A percentile compares a stretch with the other conserved stretches of the same genome.
Conservation (phyloP, 2,888 invertebrate genomes). For the Cremastinae sp. region DNA sequence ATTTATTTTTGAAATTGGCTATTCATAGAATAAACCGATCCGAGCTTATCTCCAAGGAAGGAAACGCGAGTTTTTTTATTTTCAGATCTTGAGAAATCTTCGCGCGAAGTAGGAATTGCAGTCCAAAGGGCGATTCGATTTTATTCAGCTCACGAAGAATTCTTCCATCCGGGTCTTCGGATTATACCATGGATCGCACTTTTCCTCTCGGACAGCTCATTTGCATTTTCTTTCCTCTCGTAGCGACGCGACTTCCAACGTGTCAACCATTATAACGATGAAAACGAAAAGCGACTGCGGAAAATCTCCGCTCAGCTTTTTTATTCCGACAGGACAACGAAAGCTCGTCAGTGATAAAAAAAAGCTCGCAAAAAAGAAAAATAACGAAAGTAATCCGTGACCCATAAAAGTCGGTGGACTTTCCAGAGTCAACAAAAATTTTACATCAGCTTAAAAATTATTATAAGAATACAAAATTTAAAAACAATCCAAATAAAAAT, state of each 20-base stretch:
- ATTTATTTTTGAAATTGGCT: too few species aligned
- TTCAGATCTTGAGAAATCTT: constrained; percentile 11
- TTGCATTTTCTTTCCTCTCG: constrained; percentile 27
- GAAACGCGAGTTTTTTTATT: constrained; percentile 10
- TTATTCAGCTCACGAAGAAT: constrained; percentile 35
- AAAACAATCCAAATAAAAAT: too few species aligned
- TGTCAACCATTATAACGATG: constrained; percentile 43
- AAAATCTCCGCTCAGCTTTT: constrained; percentile 31
- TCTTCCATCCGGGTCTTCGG: constrained; percentile 50
- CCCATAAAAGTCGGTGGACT: too few species aligned
- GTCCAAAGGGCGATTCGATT: too few species aligned
- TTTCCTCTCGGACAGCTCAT: constrained; percentile 40
- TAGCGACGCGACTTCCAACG: constrained; percentile 24
- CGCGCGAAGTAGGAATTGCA: constrained; percentile 22
- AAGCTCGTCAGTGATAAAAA: neutral
- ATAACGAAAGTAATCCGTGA: too few species aligned
- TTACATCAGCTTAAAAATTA: too few species aligned
- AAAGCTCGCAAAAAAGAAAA: too few species aligned
- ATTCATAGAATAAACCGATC: too few species aligned
- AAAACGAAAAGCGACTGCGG: constrained; percentile 39
- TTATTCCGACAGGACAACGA: constrained; percentile 20
- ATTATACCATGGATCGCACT: constrained; percentile 57
- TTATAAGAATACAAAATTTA: too few species aligned
- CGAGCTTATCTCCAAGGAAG: too few species aligned
- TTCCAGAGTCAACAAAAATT: too few species aligned